phyloP scores from a whole-genome alignment of 2,888 invertebrate genomes.

The Acanthosepion esculentum region DNA sequence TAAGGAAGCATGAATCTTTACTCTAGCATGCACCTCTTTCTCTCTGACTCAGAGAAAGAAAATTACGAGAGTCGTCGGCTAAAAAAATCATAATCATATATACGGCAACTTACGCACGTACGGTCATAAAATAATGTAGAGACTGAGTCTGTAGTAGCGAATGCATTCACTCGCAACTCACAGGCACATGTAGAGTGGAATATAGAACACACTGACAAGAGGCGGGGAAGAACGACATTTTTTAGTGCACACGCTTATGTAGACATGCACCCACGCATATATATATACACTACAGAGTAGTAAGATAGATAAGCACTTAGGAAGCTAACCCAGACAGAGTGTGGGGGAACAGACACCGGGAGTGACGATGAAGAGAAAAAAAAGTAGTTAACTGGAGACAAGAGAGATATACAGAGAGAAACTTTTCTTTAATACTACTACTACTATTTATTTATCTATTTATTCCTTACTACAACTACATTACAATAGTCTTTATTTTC shows the following conservation, averaged over 20 bases:
- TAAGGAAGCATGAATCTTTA: neutral
- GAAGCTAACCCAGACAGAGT: neutral
- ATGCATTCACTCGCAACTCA: neutral
- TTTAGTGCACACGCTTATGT: neutral
- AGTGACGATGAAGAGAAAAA: conserved; percentile 17
- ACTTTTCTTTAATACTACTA: neutral
- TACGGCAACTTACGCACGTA: neutral
- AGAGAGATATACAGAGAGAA: neutral
- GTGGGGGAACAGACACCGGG: neutral
- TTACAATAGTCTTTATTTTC: neutral
- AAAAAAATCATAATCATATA: no score
- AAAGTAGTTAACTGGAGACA: neutral
- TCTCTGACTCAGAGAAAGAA: neutral
- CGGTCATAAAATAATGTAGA: neutral
- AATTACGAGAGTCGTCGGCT: no score
- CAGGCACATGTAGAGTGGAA: neutral
- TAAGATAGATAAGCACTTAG: neutral
- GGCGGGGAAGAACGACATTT: neutral
- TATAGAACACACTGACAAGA: neutral
- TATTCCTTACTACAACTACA: neutral
- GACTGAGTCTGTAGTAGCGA: neutral
- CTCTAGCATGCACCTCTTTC: neutral
- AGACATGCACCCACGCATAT: neutral
- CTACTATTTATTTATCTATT: neutral
- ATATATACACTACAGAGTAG: no score